phyloP scores from a whole-genome alignment of 2,888 invertebrate genomes.

The Dryobotodes eremita region DNA sequence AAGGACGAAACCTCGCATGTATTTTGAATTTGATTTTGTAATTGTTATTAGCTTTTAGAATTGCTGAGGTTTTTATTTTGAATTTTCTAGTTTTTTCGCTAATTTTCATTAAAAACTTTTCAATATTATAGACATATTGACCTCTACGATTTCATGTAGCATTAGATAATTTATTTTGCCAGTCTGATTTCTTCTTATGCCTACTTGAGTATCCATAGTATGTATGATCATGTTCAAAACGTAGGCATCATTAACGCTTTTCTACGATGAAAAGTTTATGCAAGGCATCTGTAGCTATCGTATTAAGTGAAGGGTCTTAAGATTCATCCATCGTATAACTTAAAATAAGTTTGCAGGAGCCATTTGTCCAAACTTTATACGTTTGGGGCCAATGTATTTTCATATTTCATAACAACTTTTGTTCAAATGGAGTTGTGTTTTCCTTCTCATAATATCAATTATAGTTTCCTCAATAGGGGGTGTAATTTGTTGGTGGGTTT shows the following conservation, averaged over 20 bases:
- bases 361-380: constrained; percentile 37
- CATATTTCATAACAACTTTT: constrained; percentile 30
- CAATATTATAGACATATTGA: background rate
- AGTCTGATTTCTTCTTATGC: background rate
- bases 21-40: constrained; percentile 8
- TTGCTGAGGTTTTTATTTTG: background rate
- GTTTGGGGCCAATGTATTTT: constrained; percentile 40
- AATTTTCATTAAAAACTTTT: background rate
- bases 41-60: background rate
- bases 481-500: constrained; percentile 20
- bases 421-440: constrained; percentile 4
- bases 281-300: background rate
- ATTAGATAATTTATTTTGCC: no score
- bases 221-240: background rate
- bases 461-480: constrained; percentile 24
- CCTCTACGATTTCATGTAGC: background rate
- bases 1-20: constrained; percentile 26
- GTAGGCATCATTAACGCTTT: background rate
- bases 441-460: constrained; percentile 40
- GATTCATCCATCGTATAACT: background rate
- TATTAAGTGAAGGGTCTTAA: background rate
- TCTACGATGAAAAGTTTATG: background rate
- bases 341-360: constrained; percentile 11
- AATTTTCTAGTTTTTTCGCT: no score
- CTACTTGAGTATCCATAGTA: background rate